Evolutionary conservation across 2,797 vertebrate genomes (phyloP), one percentile per base, ranked within the genome.

Genomic region (Sebastes steindachneri): DNA sequence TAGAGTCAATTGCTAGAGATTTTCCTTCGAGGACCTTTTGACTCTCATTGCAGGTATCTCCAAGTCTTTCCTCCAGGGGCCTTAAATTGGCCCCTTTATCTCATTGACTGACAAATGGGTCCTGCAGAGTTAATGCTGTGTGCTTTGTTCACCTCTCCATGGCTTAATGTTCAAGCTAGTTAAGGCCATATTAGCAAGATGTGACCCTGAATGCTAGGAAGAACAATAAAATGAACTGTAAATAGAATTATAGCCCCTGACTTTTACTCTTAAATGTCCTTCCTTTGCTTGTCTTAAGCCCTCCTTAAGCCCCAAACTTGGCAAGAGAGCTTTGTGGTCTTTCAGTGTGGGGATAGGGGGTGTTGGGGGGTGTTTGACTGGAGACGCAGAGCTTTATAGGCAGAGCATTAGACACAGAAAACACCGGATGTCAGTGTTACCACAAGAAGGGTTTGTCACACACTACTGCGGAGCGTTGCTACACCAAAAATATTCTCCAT

Each of bases 201-300:
- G 84, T 93, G 87, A 93, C 93, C 92, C 84, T 92, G 92, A 94
- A 94, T 90, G 83, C 68, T 84, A 74, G 82, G 85, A 87, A 89
- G 94, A 95, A 96, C 95, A 96, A 95, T 95, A 92, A 95, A 92
- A 92, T 91, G 82, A 96, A 93, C 84, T 94, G 89, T 91, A 94
- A 94, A 93, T 92, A 90, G 88, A 94, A 93, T 94, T 89, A 92
- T 82, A 90, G 88, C 83, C 86, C 68, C 72, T 81, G 88, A 91
- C 88, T 92, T 95, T 88, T 92, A 82, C 80, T 81, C 74, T 91
- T 84, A 80, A 77, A 91, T 91, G 83, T 83, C 82, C 89, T 80
- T 85, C 74, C 73, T 86, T 86, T 89, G 83, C 69, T 89, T 79
- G 64, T 77, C 83, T 86, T 87, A 91, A 92, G 85, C 79, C 59